Evolutionary conservation across 2,113 vertebrate species (phyloP).

Genomic region (Tichodroma muraria): DNA sequence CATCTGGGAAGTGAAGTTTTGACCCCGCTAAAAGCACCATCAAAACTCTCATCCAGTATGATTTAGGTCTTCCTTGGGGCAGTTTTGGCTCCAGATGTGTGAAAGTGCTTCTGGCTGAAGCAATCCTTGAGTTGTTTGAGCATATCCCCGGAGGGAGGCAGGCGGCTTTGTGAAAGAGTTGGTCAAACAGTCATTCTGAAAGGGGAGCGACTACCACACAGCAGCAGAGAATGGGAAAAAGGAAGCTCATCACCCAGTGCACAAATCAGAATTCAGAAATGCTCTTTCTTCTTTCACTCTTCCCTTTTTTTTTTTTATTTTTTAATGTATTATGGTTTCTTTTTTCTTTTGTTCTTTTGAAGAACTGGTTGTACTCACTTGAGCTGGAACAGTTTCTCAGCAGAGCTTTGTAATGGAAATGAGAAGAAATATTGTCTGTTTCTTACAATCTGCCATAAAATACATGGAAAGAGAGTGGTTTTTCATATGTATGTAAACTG

Average conservation of each 20-base stretch:
- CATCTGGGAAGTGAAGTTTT: not conserved
- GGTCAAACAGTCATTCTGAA: not conserved
- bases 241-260: not conserved
- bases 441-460: slow-evolving; percentile 12
- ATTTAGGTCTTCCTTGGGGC: slow-evolving; percentile 1
- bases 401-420: slow-evolving; percentile 58
- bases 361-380: slow-evolving; percentile 40
- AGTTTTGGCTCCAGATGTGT: slow-evolving; percentile 12
- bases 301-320: not conserved
- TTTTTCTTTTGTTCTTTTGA: not conserved
- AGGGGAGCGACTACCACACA: not conserved
- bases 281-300: not conserved
- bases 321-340: not conserved
- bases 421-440: slow-evolving; percentile 4
- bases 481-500: slow-evolving; percentile 24
- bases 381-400: not conserved
- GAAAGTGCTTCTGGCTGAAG: slow-evolving; percentile 27
- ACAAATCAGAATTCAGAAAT: not conserved
- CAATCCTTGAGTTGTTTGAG: not conserved
- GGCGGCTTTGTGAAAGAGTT: not conserved
- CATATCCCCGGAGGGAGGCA: not conserved
- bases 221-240: not conserved
- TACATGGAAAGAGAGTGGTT: not conserved
- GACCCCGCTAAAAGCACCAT: not conserved
- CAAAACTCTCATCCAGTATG: not conserved